phyloP scores from a whole-genome alignment of 2,113 vertebrate species.

The Callithrix jacchus region DNA sequence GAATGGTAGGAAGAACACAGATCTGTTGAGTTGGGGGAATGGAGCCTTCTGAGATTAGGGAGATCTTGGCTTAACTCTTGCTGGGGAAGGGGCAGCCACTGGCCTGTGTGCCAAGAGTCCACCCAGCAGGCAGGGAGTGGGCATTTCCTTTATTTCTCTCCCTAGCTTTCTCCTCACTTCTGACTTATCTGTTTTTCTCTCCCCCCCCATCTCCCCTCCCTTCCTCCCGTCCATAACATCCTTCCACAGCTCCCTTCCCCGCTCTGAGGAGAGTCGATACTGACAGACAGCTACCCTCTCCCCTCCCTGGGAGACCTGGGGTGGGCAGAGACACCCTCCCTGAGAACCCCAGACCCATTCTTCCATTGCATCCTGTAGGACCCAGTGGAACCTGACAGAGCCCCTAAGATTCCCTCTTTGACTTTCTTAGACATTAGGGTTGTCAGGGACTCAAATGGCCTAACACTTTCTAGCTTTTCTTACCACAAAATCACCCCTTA shows the following conservation, averaged over 20 bases:
- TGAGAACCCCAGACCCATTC: background rate
- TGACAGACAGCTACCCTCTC: conserved; percentile 69
- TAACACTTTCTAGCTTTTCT: conserved; percentile 44
- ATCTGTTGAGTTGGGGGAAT: background rate
- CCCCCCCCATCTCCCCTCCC: conserved; percentile 50
- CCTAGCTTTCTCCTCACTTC: conserved; percentile 61
- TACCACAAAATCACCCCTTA: background rate
- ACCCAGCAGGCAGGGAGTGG: background rate
- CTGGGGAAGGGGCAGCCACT: background rate
- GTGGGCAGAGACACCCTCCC: background rate
- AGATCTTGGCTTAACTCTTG: background rate
- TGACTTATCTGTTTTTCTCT: conserved; percentile 78
- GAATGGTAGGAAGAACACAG: background rate
- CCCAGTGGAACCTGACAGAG: conserved; percentile 14
- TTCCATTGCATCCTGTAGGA: background rate
- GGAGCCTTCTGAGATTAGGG: background rate
- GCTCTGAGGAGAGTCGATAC: conserved; percentile 40
- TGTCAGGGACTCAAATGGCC: conserved; percentile 35
- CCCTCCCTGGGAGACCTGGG: conserved; percentile 69
- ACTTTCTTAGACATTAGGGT: conserved; percentile 29
- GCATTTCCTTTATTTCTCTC: conserved; percentile 39
- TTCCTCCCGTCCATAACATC: conserved; percentile 42
- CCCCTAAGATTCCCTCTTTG: background rate
- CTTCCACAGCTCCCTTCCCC: conserved; percentile 80
- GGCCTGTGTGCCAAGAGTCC: background rate